Percentiles rank a stretch among this genome's conserved stretches.
Conservation (phyloP, 2,113 vertebrate genomes). For the Anoplopoma fimbria region DNA sequence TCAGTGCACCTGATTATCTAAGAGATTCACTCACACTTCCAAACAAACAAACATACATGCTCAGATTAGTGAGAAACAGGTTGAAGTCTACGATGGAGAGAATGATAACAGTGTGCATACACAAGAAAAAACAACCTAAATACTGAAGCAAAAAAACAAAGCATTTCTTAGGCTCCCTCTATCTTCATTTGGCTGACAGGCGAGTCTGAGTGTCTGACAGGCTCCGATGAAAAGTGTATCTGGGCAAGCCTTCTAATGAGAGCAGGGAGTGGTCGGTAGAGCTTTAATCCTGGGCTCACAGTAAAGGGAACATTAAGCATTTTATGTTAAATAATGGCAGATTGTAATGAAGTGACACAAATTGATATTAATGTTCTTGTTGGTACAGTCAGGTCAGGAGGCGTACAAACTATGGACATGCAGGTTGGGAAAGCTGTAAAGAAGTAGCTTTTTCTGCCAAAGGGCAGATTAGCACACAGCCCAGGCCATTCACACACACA, state of each 20-base stretch:
- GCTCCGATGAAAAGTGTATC: conserved; percentile 78
- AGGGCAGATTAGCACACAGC: conserved; percentile 38
- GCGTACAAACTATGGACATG: conserved; percentile 39
- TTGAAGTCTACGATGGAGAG: conserved; percentile 6
- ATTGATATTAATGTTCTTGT: conserved; percentile 79
- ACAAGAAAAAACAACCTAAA: conserved; percentile 49
- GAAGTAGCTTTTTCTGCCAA: conserved; percentile 53
- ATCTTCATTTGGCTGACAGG: conserved; percentile 79
- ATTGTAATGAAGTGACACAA: conserved; percentile 78
- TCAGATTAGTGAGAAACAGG: background rate
- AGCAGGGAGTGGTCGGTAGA: conserved; percentile 73
- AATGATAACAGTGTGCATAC: conserved; percentile 8
- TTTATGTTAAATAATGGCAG: conserved; percentile 75
- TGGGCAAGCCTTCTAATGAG: conserved; percentile 77
- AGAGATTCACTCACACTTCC: background rate
- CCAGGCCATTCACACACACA: conserved; percentile 26
- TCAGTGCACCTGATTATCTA: conserved; percentile 20
- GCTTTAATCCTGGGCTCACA: conserved; percentile 71
- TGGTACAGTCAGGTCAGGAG: conserved; percentile 56
- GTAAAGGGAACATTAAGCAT: conserved; percentile 63
- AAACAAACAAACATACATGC: background rate
- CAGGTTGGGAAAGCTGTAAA: conserved; percentile 34
- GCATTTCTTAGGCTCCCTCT: conserved; percentile 53
- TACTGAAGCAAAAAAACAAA: conserved; percentile 51
- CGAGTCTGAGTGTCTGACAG: conserved; percentile 69